Conservation (phyloP, 2,113 vertebrate genomes). For the Thalassarche chlororhynchos region DNA sequence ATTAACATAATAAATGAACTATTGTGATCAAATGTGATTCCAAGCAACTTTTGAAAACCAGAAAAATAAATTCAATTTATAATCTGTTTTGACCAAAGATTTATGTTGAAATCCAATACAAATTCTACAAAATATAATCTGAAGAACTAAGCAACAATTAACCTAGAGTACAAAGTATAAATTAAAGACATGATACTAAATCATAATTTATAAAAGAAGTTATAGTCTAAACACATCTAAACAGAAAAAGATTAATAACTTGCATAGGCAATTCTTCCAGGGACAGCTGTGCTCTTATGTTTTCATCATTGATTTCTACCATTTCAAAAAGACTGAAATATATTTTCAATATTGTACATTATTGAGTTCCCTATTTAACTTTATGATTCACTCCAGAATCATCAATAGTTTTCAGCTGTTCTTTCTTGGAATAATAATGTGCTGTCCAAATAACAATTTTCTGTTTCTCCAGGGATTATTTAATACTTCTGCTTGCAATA, state of each 20-base stretch:
- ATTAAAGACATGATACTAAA: not conserved
- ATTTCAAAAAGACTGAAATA: not conserved
- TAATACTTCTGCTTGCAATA: not conserved
- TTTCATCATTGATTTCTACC: not conserved
- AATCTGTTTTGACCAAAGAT: not conserved
- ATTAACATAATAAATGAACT: not conserved
- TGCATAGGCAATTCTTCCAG: not conserved
- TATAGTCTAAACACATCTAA: not conserved
- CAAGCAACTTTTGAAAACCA: not conserved
- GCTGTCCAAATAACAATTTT: not conserved
- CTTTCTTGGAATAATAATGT: not conserved
- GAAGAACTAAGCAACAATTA: not conserved
- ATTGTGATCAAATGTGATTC: not conserved
- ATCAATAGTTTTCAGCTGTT: not conserved
- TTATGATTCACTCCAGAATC: not conserved
- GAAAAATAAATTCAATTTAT: not conserved
- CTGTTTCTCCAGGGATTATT: not conserved
- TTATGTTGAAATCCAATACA: not conserved
- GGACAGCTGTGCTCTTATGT: not conserved
- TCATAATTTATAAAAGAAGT: not conserved
- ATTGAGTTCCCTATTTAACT: not conserved
- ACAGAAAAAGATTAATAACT: not conserved
- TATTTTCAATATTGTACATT: not conserved
- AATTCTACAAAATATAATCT: not conserved
- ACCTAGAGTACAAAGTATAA: not conserved